Evolutionary conservation across 2,797 vertebrate species (phyloP).

Genomic region (Channallabes apus): DNA sequence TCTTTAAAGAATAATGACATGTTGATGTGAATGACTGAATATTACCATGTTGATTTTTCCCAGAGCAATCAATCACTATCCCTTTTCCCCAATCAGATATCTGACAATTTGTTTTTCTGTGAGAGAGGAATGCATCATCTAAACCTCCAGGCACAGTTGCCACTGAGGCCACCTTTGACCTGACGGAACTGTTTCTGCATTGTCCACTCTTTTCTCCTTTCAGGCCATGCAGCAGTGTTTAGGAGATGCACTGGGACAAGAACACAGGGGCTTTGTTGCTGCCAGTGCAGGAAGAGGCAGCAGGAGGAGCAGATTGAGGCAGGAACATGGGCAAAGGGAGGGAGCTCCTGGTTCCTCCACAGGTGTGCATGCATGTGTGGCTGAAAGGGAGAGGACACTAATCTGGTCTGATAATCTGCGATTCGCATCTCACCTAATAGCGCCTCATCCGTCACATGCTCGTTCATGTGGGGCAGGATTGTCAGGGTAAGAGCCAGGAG

Average conservation of each 20-base stretch:
- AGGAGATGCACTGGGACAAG: constrained; percentile 22
- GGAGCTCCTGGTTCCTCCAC: constrained; percentile 34
- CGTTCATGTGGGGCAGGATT: constrained; percentile 50
- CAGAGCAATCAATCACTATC: neutral
- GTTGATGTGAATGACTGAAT: neutral
- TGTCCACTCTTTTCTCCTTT: constrained; percentile 25
- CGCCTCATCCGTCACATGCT: constrained; percentile 57
- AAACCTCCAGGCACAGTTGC: constrained; percentile 38
- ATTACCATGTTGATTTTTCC: neutral
- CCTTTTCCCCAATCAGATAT: neutral
- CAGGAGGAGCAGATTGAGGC: neutral
- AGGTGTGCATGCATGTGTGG: constrained; percentile 46
- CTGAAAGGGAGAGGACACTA: constrained; percentile 51
- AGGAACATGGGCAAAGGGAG: constrained; percentile 13
- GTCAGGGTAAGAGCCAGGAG: constrained; percentile 51
- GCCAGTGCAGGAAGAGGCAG: constrained; percentile 16
- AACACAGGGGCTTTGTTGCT: constrained; percentile 45
- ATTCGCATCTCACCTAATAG: constrained; percentile 58
- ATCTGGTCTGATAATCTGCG: constrained; percentile 59
- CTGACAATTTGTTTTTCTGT: constrained; percentile 1
- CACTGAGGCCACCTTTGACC: constrained; percentile 46
- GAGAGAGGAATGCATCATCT: constrained; percentile 18
- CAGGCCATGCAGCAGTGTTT: neutral
- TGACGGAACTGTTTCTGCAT: constrained; percentile 2
- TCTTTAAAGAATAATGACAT: neutral